Percentiles rank a stretch among this genome's conserved stretches.
These are phyloP conservation scores for Heliothis subflexa DNA, from an alignment of 1,140 invertebrate genomes.

Conservation along the genomic window DNA sequence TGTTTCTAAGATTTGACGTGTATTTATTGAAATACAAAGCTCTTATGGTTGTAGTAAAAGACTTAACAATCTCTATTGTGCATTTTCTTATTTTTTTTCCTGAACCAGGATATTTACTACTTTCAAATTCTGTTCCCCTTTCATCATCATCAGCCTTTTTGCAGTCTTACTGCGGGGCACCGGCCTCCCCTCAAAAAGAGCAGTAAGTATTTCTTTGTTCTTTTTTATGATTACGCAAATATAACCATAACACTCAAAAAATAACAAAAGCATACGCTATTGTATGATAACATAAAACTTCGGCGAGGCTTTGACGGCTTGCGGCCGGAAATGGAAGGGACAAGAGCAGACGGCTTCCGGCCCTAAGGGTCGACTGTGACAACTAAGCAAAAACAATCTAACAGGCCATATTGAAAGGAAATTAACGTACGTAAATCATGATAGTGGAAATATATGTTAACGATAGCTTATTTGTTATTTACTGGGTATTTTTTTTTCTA, in stretches of 20 bases:
- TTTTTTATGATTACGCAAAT: not conserved
- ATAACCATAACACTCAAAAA: constrained; percentile 35
- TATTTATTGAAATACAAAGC: no score
- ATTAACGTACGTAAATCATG: constrained; percentile 73
- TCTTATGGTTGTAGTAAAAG: no score
- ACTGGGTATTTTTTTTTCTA: not conserved
- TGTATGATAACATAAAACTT: constrained; percentile 64
- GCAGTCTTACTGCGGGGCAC: no score
- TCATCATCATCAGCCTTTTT: no score
- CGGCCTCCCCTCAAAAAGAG: no score
- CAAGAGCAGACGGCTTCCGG: constrained; percentile 76
- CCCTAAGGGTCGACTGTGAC: constrained; percentile 63
- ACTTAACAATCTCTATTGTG: no score
- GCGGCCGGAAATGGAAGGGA: constrained; percentile 75
- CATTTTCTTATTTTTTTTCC: no score
- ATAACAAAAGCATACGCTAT: constrained; percentile 48
- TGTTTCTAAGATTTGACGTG: not conserved
- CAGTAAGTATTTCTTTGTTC: not conserved
- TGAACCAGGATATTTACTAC: no score
- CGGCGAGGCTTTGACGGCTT: constrained; percentile 63
- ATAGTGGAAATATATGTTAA: constrained; percentile 51
- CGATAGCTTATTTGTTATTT: constrained; percentile 23
- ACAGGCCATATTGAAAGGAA: constrained; percentile 60
- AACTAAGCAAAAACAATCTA: constrained; percentile 70
- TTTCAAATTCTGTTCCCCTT: no score